These are phyloP conservation scores for Tetrao urogallus DNA, from an alignment of 2,113 vertebrate genomes.

Conservation along the genomic window DNA sequence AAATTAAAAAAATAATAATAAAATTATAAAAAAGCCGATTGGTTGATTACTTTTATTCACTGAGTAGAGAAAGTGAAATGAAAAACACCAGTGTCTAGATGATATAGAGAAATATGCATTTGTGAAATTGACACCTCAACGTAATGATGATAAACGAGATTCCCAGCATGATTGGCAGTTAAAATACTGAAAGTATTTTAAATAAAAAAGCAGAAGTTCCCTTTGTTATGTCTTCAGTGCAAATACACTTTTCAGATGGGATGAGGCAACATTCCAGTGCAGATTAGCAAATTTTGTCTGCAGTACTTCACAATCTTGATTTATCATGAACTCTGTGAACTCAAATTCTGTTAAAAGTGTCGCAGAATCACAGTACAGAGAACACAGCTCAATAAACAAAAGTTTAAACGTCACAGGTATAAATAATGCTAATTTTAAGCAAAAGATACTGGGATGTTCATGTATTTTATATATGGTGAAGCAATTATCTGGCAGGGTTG, in stretches of 20 bases:
- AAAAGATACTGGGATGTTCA: background rate
- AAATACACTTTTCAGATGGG: constrained; percentile 29
- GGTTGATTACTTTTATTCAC: background rate
- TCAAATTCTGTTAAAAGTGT: constrained; percentile 15
- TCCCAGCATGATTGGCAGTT: background rate
- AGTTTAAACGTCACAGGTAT: background rate
- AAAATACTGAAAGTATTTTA: background rate
- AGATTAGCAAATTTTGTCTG: constrained; percentile 48
- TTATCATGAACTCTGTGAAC: constrained; percentile 34
- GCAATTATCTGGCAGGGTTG: background rate
- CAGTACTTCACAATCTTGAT: constrained; percentile 37
- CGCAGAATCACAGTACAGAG: constrained; percentile 1
- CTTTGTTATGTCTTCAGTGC: constrained; percentile 43
- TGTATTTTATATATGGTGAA: background rate
- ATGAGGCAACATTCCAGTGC: constrained; percentile 47
- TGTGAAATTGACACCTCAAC: background rate
- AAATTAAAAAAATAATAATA: background rate
- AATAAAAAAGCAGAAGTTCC: background rate
- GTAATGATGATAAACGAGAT: background rate
- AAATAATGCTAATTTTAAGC: background rate
- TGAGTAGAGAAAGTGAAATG: background rate
- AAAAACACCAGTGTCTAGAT: background rate
- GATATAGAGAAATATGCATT: background rate
- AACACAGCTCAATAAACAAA: background rate
- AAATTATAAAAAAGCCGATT: background rate